These are phyloP conservation scores for Manis pentadactyla DNA, from an alignment of 2,797 vertebrate genomes.

Conservation along the genomic window DNA sequence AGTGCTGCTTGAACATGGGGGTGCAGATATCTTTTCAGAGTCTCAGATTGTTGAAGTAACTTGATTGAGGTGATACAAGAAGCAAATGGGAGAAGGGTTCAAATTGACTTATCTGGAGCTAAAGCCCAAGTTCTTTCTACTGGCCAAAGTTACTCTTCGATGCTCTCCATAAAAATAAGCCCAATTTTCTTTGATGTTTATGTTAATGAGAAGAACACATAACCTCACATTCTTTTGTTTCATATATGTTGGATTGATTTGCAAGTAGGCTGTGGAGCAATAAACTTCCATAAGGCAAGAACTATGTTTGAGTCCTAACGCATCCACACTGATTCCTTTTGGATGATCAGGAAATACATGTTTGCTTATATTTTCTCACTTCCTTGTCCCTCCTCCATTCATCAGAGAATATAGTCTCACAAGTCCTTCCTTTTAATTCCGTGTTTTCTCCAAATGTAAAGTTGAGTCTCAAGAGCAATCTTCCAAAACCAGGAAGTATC, in stretches of 20 bases:
- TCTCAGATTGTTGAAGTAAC: neutral
- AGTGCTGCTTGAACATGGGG: too few relatives aligned
- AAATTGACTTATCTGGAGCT: neutral
- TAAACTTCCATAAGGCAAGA: neutral
- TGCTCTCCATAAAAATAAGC: too few relatives aligned
- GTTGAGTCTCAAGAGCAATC: neutral
- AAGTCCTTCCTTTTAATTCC: neutral
- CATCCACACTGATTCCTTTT: neutral
- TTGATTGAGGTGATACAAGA: neutral
- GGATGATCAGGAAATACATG: neutral
- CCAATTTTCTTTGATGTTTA: neutral
- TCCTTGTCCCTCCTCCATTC: neutral
- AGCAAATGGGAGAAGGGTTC: neutral
- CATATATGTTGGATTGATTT: neutral
- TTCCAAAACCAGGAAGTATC: neutral
- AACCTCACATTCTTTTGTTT: too few relatives aligned
- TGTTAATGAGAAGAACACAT: neutral
- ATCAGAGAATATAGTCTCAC: neutral
- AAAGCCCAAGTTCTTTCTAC: neutral
- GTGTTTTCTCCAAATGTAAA: neutral
- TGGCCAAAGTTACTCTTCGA: too few relatives aligned
- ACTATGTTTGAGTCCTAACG: neutral
- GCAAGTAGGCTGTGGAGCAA: neutral
- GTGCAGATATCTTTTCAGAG: too few relatives aligned
- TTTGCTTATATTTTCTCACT: neutral